Conservation (phyloP, 2,888 invertebrate genomes). For the Catocala sponsa region DNA sequence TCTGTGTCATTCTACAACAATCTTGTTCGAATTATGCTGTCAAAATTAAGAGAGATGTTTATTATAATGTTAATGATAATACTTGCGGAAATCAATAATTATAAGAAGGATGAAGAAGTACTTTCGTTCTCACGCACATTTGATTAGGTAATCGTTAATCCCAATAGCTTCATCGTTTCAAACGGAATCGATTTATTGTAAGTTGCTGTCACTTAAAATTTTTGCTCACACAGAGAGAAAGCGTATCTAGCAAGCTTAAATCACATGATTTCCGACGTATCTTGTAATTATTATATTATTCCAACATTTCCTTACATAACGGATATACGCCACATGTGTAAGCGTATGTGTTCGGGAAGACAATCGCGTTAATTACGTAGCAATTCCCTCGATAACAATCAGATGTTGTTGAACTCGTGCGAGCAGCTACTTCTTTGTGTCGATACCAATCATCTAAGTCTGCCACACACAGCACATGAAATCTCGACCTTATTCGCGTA, state of each 20-base stretch:
- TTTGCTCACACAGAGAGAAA: slow-evolving; percentile 40
- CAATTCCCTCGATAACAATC: slow-evolving; percentile 75
- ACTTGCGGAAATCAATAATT: background rate
- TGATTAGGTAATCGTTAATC: slow-evolving; percentile 1
- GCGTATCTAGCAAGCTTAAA: slow-evolving; percentile 26
- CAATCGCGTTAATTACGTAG: slow-evolving; percentile 73
- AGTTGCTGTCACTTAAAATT: slow-evolving; percentile 15
- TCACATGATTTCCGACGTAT: slow-evolving; percentile 27
- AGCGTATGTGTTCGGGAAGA: slow-evolving; percentile 62
- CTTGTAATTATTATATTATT: slow-evolving; percentile 39
- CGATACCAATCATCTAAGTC: slow-evolving; percentile 55
- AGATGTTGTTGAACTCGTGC: slow-evolving; percentile 69
- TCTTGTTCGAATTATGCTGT: no score
- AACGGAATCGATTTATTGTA: slow-evolving; percentile 4
- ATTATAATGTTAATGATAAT: background rate
- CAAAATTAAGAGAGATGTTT: background rate
- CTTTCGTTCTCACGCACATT: slow-evolving; percentile 1
- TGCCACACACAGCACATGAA: slow-evolving; percentile 35
- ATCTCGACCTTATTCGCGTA: slow-evolving; percentile 56
- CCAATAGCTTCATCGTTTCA: slow-evolving; percentile 1
- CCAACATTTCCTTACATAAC: slow-evolving; percentile 47
- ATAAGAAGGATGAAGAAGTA: no score
- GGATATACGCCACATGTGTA: slow-evolving; percentile 33
- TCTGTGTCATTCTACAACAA: slow-evolving; percentile 23
- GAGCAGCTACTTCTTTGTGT: slow-evolving; percentile 67